Evolutionary conservation across 2,888 invertebrate genomes (phyloP).

Genomic region (Clepsis dumicolana): DNA sequence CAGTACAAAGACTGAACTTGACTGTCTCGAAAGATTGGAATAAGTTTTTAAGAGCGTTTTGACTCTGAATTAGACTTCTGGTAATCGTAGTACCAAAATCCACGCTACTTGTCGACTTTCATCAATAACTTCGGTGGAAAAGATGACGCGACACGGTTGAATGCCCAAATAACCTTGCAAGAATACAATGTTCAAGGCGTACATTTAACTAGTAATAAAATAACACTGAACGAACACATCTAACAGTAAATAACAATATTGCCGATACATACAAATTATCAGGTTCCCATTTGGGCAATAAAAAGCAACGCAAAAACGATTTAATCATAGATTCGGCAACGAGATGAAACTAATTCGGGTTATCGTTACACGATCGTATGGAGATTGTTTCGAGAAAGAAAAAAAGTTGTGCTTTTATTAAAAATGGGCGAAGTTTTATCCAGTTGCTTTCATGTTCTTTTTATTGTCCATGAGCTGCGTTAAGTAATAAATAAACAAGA

Average conservation of each 20-base stretch:
- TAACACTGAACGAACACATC: slow-evolving; percentile 18
- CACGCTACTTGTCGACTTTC: too few relatives aligned
- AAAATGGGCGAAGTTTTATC: neutral
- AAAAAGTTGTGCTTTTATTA: slow-evolving; percentile 3
- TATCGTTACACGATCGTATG: slow-evolving; percentile 50
- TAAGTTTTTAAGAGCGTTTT: too few relatives aligned
- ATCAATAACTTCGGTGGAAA: too few relatives aligned
- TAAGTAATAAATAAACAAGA: too few relatives aligned
- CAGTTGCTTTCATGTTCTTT: neutral
- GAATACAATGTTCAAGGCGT: neutral
- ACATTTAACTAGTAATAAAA: neutral
- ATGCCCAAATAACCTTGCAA: slow-evolving; percentile 1
- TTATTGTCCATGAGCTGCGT: too few relatives aligned
- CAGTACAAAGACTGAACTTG: too few relatives aligned
- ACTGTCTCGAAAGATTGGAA: too few relatives aligned
- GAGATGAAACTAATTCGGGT: slow-evolving; percentile 51
- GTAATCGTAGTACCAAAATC: too few relatives aligned
- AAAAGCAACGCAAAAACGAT: slow-evolving; percentile 66
- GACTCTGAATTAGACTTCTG: too few relatives aligned
- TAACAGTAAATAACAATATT: slow-evolving; percentile 33
- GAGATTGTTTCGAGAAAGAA: slow-evolving; percentile 52
- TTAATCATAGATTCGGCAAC: slow-evolving; percentile 64
- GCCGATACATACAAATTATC: slow-evolving; percentile 31
- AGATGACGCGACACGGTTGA: neutral
- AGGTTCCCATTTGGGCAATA: slow-evolving; percentile 38